Evolutionary conservation across 2,113 vertebrate genomes (phyloP).

Genomic region (Brevimyrus niger): DNA sequence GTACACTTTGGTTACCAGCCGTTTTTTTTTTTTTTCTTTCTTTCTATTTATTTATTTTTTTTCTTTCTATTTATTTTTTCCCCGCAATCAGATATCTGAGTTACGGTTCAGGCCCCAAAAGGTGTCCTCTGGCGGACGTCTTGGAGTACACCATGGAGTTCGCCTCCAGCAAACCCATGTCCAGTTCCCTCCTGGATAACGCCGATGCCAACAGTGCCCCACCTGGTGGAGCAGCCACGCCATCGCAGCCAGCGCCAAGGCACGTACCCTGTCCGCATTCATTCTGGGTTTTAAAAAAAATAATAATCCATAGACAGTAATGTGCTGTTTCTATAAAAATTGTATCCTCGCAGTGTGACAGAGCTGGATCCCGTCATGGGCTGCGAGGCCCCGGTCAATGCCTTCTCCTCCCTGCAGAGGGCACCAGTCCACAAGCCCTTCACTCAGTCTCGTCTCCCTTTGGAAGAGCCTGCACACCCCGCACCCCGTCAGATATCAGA

Average conservation of each 20-base stretch:
- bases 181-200: slow-evolving; percentile 87
- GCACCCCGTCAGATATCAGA: slow-evolving; percentile 90
- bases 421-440: slow-evolving; percentile 89
- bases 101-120: slow-evolving; percentile 96
- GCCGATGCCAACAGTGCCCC: slow-evolving; percentile 38
- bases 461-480: slow-evolving; percentile 90
- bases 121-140: slow-evolving; percentile 95
- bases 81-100: slow-evolving; percentile 52
- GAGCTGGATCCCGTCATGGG: slow-evolving; percentile 69
- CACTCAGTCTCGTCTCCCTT: slow-evolving; percentile 88
- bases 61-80: not conserved
- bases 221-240: not conserved
- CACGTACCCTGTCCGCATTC: not conserved
- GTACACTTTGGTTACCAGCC: not conserved
- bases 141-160: slow-evolving; percentile 97
- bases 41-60: not conserved
- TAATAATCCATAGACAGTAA: not conserved
- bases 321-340: not conserved
- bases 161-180: slow-evolving; percentile 93
- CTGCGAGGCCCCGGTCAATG: slow-evolving; percentile 50
- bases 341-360: slow-evolving; percentile 55
- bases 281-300: not conserved
- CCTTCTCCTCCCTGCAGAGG: slow-evolving; percentile 63
- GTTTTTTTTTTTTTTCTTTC: not conserved
- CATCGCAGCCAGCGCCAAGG: slow-evolving; percentile 6